Base-by-base conservation (phyloP, 2,113 vertebrate species). In the Natator depressus region DNA sequence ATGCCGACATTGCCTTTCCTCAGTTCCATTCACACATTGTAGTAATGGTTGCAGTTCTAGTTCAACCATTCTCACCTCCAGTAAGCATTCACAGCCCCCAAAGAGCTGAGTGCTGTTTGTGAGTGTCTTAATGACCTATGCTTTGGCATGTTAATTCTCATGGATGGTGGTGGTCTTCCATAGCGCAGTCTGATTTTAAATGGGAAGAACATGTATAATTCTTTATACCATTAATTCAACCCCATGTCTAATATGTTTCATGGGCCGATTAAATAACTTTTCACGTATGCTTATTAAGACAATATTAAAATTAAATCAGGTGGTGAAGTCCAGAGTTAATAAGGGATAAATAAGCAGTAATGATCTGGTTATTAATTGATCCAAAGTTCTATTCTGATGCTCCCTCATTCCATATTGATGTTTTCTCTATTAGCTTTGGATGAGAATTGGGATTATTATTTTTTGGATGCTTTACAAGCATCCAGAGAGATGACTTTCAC, bases 281-380 rank as follows among this genome's bases (percentile, higher is more conserved):
- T 95, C 90, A 83, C 27, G 25, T 0, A 1, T 38, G 72, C 80
- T 96, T 88, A 89, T 95, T 93, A 92, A 94, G 89, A 46, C 96
- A 93, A 96, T 95, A 96, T 95, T 96, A 89, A 65, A 89, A 90
- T 94, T 84, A 97, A 95, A 97, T 96, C 87, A 96, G 80, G 54
- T 0, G 1, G 42, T 88, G 90, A 96, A 95, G 94, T 87, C 90
- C 65, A 95, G 62, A 96, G 80, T n/a, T 79, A 94, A 87, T 47
- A 93, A 90, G 91, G 93, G 82, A 42, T 42, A 42, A 42, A 65
- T 0, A 5, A 51, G 85, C 31, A 95, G 90, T 92, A 97, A 96
- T 96, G 93, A 92, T 80, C 80, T 16, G 84, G 83, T 85, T 89
- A 90, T 96, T 97, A 95, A 94, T 91, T 91, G 91, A 69, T 0